Percentiles rank a stretch among this genome's conserved stretches.
Evolutionary conservation across 2,113 vertebrate genomes (phyloP).

Genomic region (Erinaceus europaeus): DNA sequence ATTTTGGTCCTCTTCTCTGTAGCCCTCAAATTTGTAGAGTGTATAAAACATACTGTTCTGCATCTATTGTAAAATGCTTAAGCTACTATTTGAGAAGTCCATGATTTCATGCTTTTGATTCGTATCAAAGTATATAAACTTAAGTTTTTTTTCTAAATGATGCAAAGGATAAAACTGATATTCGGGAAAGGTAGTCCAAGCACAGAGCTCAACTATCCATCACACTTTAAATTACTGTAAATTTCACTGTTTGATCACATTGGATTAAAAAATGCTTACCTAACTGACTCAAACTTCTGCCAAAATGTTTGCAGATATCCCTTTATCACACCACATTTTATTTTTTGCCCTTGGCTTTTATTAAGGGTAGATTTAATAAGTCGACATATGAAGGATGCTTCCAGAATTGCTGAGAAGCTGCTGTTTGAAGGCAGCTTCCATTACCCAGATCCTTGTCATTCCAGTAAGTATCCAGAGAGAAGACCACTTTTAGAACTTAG

Average conservation of each 20-base stretch:
- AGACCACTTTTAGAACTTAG: not conserved
- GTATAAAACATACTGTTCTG: not conserved
- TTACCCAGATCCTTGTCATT: not conserved
- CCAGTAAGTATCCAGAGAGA: not conserved
- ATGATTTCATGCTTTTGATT: not conserved
- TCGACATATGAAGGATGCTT: not conserved
- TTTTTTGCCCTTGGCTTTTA: conserved; percentile 6
- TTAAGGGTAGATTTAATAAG: conserved; percentile 12
- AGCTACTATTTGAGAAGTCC: not conserved
- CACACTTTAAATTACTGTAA: conserved; percentile 7
- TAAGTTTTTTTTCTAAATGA: conserved; percentile 16
- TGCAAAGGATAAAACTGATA: not conserved
- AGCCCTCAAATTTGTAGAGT: not conserved
- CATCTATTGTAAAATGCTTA: not conserved
- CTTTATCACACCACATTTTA: conserved; percentile 3
- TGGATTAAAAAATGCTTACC: conserved; percentile 31
- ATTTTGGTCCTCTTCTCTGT: not conserved
- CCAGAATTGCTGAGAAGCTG: not conserved
- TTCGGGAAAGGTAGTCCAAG: not conserved
- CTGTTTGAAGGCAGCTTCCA: not conserved
- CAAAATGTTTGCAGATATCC: not conserved
- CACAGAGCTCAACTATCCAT: not conserved
- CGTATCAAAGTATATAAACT: not conserved
- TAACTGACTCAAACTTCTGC: not conserved
- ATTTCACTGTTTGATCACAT: not conserved